Evolutionary conservation across 2,113 vertebrate genomes (phyloP), one percentile per base, ranked within the genome.

Genomic region (Hippolais icterina): DNA sequence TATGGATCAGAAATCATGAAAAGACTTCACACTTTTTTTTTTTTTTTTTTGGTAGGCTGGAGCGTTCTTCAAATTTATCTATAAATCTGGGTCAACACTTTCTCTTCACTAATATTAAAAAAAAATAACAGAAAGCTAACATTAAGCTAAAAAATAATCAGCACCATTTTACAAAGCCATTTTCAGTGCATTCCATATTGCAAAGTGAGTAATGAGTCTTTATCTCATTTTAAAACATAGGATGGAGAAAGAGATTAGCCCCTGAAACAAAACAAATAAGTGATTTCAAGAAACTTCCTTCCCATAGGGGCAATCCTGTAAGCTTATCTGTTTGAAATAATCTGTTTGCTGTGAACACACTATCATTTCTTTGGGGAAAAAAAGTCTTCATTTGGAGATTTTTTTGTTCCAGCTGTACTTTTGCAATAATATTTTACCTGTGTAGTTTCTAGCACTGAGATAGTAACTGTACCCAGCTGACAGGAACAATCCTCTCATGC

Each of bases 11-110:
- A 65, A 56, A 47, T 39, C 19, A 41, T 20, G 15, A 24, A 41
- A 65, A 49, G 12, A 16, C 18, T 75, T 56, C 50, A 49, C 2
- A 2, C 42, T 12, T 65, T 75, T 0, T 0, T 12, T 47, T 65
- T n/a, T 15, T 4, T 0, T 0, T 12, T 47, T 65, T n/a, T 15
- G 3, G n/a, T 46, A 54, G n/a, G 59, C 18, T 64, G 6, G 3
- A 75, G 4, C 11, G 10, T 16, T 64, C 19, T 28, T 56, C 50
- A 49, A 56, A 75, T 65, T 56, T 23, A 49, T 49, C 35, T 56
- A 4, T 24, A 65, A 56, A 56, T 56, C 42, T 56, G n/a, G 23
- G 29, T 65, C 41, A 64, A n/a, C n/a, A 47, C 5, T 65, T 64
- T n/a, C 20, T 19, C 19, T 28, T n/a, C 49, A 65, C 19, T 42